phyloP scores from a whole-genome alignment of 2,797 vertebrate species.

The Tadarida brasiliensis region DNA sequence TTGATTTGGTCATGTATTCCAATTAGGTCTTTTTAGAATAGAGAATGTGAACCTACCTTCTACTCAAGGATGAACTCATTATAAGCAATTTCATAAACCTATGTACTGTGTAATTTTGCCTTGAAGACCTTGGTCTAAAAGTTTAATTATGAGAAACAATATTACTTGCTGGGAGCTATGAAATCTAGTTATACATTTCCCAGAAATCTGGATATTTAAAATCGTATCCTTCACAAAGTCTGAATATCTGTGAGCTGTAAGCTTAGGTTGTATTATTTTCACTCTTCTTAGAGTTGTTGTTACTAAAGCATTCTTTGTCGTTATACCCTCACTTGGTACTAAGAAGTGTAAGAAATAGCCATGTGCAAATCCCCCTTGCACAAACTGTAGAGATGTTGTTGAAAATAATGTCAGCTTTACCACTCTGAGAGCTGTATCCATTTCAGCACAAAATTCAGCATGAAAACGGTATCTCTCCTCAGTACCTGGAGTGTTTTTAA shows the following conservation, averaged over 20 bases:
- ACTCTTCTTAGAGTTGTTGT: not conserved
- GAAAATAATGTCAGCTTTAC: not conserved
- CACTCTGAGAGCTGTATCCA: not conserved
- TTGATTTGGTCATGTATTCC: not conserved
- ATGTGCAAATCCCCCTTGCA: not conserved
- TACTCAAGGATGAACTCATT: not conserved
- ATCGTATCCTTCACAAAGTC: not conserved
- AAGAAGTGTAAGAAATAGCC: not conserved
- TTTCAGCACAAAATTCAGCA: not conserved
- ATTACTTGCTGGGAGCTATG: not conserved
- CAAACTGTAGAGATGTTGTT: not conserved
- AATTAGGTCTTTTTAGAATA: slow-evolving; percentile 9
- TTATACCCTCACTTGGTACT: not conserved
- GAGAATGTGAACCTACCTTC: not conserved
- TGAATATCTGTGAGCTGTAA: not conserved
- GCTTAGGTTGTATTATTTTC: not conserved
- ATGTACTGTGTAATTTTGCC: not conserved
- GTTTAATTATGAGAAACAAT: not conserved
- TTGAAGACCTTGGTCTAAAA: not conserved
- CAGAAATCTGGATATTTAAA: not conserved
- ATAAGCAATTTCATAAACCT: not conserved
- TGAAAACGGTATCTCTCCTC: not conserved
- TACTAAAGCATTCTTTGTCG: not conserved
- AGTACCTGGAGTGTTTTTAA: not conserved
- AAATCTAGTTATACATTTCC: not conserved